Conservation (phyloP, 2,888 invertebrate genomes). For the Diaperis boleti region DNA sequence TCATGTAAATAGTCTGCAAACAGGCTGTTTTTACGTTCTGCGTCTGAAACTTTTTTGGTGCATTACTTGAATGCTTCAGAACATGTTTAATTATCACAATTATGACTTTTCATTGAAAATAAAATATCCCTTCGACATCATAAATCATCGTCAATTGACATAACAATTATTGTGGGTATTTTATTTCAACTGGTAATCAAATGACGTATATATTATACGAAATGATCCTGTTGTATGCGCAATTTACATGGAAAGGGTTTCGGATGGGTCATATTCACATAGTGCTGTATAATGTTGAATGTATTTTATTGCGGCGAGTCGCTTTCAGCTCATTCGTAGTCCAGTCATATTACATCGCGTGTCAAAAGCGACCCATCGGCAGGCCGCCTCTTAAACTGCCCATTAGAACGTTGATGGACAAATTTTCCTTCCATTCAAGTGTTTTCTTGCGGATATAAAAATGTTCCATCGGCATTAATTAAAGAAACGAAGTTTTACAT, state of each 20-base stretch:
- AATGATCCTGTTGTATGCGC: slow-evolving; percentile 19
- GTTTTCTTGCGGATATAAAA: slow-evolving; percentile 11
- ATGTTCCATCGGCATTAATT: background rate
- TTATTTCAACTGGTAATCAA: slow-evolving; percentile 30
- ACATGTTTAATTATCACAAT: no score
- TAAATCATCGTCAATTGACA: slow-evolving; percentile 7
- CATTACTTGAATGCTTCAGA: no score
- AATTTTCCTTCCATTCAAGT: slow-evolving; percentile 4
- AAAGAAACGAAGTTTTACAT: background rate
- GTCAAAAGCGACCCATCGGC: slow-evolving; percentile 35
- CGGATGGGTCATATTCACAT: slow-evolving; percentile 43
- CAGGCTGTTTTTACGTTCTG: no score
- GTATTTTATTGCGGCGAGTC: slow-evolving; percentile 44
- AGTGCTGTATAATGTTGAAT: slow-evolving; percentile 31
- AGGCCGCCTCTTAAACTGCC: slow-evolving; percentile 10
- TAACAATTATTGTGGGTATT: slow-evolving; percentile 14
- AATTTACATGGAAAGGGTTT: slow-evolving; percentile 48
- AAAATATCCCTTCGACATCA: background rate
- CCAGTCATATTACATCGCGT: slow-evolving; percentile 42
- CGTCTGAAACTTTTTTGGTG: no score
- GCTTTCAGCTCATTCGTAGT: slow-evolving; percentile 36
- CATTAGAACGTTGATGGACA: slow-evolving; percentile 29
- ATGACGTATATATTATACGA: slow-evolving; percentile 29
- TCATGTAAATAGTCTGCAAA: no score
- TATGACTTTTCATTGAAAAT: slow-evolving; percentile 7